Base-by-base conservation (phyloP, 2,113 vertebrate genomes). In the Guaruba guarouba region DNA sequence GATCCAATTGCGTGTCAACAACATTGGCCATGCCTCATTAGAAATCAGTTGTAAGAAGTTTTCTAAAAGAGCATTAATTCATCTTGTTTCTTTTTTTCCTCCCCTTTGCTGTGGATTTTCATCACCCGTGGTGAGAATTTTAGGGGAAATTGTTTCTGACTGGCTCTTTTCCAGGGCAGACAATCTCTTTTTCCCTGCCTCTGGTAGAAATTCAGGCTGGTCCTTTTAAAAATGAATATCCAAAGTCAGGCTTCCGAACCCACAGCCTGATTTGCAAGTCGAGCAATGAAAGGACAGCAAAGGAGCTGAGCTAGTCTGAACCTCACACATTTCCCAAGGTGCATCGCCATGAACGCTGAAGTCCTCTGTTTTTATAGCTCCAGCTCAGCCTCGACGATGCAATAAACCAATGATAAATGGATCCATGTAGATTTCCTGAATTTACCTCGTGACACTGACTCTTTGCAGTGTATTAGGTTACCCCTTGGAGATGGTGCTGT, bases 1-100 rank as follows among this genome's bases (percentile, higher is more conserved):
- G 95, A 93, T 93, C 94, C 88, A 94, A 67, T 54, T 66, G 88
- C 44, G 1, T 90, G 91, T 92, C 82, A 94, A 91, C 87, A 92
- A 66, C 75, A 94, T 57, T 86, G 92, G 92, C 82, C 79, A 93
- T 80, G 86, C 79, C 79, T 96, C 94, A 88, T 90, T 86, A 95
- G 82, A 92, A 95, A 95, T 93, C 88, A 90, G 71, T 74, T 93
- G 88, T 88, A 92, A 95, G 79, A 94, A 82, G 79, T 80, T 92
- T 92, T 82, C 92, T 85, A 54, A 92, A 93, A 92, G 71, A 86
- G 31, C 59, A 83, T 86, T 88, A 90, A 92, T 96, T 95, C 49
- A 86, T 86, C 82, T 90, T 73, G 67, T 75, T 96, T 79, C 79
- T 86, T 52, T 55, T 14, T 39, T 9, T 1, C 1, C 16, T 27